Percentiles rank a stretch among this genome's conserved stretches.
Conservation (phyloP, 2,888 invertebrate genomes). For the Lochmaea crataegi region DNA sequence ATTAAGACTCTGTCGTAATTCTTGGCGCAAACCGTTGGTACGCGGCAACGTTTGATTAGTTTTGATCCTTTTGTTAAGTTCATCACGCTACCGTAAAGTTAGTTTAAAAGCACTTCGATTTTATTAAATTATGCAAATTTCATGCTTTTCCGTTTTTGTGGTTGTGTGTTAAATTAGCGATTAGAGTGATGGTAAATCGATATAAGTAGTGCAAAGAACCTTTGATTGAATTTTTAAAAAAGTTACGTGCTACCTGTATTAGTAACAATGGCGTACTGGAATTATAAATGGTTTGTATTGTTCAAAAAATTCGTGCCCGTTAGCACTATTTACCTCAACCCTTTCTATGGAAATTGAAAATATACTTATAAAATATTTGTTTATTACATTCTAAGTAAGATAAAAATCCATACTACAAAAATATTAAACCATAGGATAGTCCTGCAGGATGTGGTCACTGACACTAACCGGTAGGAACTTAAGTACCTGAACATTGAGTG, state of each 20-base stretch:
- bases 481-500: too few relatives aligned
- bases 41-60: conserved; percentile 53
- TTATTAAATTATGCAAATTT: conserved; percentile 45
- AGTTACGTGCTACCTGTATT: not conserved
- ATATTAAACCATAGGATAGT: too few relatives aligned
- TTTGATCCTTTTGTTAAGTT: conserved; percentile 46
- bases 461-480: too few relatives aligned
- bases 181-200: not conserved
- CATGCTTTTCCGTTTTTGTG: conserved; percentile 6
- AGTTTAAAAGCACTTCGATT: conserved; percentile 46
- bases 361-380: too few relatives aligned
- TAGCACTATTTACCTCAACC: too few relatives aligned
- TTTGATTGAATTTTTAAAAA: not conserved
- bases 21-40: conserved; percentile 37
- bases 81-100: conserved; percentile 51
- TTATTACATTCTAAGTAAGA: too few relatives aligned
- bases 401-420: too few relatives aligned
- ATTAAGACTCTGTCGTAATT: conserved; percentile 50
- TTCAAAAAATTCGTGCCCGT: too few relatives aligned
- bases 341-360: too few relatives aligned
- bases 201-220: not conserved
- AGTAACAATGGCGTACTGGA: not conserved
- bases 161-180: not conserved
- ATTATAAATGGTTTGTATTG: too few relatives aligned
- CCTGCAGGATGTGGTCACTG: too few relatives aligned